Percentiles rank a stretch among this genome's conserved stretches.
Conservation (phyloP, 1,140 invertebrate genomes). For the Arctopsyche grandis region DNA sequence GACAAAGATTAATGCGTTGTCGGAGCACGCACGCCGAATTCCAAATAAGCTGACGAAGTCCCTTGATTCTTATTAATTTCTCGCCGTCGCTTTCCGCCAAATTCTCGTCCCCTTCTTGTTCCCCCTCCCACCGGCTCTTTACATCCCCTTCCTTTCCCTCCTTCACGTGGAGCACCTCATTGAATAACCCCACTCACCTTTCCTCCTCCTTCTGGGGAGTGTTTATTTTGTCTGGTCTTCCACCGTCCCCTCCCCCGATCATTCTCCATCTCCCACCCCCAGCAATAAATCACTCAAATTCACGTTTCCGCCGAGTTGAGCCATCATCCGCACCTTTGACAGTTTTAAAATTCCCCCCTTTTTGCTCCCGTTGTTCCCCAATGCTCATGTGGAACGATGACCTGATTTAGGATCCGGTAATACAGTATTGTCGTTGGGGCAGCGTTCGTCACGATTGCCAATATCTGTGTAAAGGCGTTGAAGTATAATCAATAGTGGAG, state of each 20-base stretch:
- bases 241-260: background rate
- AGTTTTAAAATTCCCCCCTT: background rate
- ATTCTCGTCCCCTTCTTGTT: background rate
- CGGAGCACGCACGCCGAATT: slow-evolving; percentile 23
- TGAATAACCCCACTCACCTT: background rate
- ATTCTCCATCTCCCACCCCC: background rate
- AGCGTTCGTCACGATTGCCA: too few relatives aligned
- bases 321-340: background rate
- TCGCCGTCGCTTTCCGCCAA: background rate
- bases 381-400: too few relatives aligned
- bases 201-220: background rate
- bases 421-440: too few relatives aligned
- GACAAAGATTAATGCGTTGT: slow-evolving; percentile 37
- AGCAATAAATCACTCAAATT: slow-evolving; percentile 44
- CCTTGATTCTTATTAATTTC: slow-evolving; percentile 41
- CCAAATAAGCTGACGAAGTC: slow-evolving; percentile 37
- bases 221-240: slow-evolving; percentile 19
- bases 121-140: background rate
- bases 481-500: too few relatives aligned
- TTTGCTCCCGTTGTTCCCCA: too few relatives aligned
- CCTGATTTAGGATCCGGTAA: too few relatives aligned
- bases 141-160: background rate
- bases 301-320: slow-evolving; percentile 9
- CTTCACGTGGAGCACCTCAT: slow-evolving; percentile 2
- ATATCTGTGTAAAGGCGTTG: too few relatives aligned